Evolutionary conservation across 2,888 invertebrate species (phyloP).

Genomic region (Temnothorax unifasciatus): DNA sequence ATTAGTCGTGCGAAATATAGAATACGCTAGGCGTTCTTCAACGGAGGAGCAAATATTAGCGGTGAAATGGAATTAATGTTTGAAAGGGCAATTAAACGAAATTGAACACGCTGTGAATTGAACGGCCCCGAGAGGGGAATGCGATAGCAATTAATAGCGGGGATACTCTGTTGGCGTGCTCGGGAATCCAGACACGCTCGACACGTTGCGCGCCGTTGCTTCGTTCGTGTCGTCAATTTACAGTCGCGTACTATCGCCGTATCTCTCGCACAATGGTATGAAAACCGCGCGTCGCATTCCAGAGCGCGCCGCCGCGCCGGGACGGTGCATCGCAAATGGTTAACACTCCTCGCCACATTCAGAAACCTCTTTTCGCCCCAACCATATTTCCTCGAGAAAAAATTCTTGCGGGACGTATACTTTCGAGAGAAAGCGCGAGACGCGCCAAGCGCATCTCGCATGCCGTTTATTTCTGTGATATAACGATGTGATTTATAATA

Average conservation of each 20-base stretch:
- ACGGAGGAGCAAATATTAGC: constrained; percentile 6
- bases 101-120: constrained; percentile 1
- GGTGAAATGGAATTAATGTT: constrained; percentile 31
- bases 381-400: constrained; percentile 22
- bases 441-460: neutral
- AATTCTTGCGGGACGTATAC: neutral
- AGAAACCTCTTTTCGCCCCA: constrained; percentile 15
- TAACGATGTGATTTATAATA: neutral
- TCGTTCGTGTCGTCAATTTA: constrained; percentile 44
- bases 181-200: constrained; percentile 53
- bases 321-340: constrained; percentile 35
- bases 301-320: neutral
- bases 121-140: constrained; percentile 19
- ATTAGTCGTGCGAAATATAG: neutral
- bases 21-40: neutral
- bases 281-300: constrained; percentile 53
- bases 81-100: constrained; percentile 41
- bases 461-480: neutral
- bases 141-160: constrained; percentile 37
- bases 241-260: constrained; percentile 44
- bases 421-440: neutral
- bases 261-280: constrained; percentile 44
- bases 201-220: constrained; percentile 28
- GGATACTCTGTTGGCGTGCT: constrained; percentile 25
- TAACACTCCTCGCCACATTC: constrained; percentile 25